Evolutionary conservation across 1,140 invertebrate genomes (phyloP), one percentile per base, ranked within the genome.

Genomic region (Sycobia sp.): DNA sequence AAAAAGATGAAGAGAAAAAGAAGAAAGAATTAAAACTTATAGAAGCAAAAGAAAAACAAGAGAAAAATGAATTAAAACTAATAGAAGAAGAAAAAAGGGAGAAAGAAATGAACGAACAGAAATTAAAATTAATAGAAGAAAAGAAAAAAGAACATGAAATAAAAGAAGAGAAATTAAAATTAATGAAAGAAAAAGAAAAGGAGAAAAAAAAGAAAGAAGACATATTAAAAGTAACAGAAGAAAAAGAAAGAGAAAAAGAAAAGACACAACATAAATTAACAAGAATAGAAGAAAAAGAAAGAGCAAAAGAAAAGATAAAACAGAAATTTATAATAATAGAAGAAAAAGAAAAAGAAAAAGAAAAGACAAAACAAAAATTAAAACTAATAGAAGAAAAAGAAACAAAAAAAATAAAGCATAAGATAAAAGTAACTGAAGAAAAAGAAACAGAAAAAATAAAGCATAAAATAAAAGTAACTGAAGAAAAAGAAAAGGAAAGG

Each of bases 1-100:
- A 72, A 43, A 61, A 71, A 25, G 63, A 68, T 27, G 54, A 58
- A 16, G 69, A 69, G 25, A 51, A 14, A 43, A 56, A 20, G 10
- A 27, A 51, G 10, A 61, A 61, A 32, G 46, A 39, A 49, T 44
- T 36, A 14, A 50, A 56, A 18, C 8, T 20, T 36, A 54, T 16
- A 16, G 11, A 29, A 38, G 25, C 10, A 54, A 13, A 16, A 13
- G n/a, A 16, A 38, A 43, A 27, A 25, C 9, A 55, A 27, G 36
- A 16, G 5, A 16, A 54, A 3, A 16, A 51, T 2, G 41, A 43
- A 11, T 14, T n/a, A 5, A 3, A 3, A n/a, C 11, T 14, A 11
- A 38, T 4, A 38, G 1, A 29, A 5, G 14, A 32, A 9, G 14
- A 50, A 18, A 1, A 23, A 60, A 23, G 11, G 20, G 38, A 38